A percentile compares a stretch with the other conserved stretches of the same genome.
These are phyloP conservation scores for Plumapathes pennacea DNA, from an alignment of 92 coral and sea anemone species.

Conservation along the genomic window DNA sequence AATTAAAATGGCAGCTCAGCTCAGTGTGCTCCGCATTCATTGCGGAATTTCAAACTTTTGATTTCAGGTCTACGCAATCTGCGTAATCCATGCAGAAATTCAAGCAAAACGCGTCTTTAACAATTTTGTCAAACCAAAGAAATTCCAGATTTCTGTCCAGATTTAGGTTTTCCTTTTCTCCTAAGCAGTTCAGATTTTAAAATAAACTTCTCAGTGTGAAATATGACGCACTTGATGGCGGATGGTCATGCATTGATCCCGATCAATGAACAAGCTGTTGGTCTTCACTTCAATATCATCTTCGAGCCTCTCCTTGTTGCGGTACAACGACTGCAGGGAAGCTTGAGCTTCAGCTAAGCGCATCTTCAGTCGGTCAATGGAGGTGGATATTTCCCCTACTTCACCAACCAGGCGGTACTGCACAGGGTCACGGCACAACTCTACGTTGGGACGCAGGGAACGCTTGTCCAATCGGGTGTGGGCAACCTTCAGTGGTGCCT, in stretches of 20 bases:
- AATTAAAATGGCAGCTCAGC: too few relatives aligned
- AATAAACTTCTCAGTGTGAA: constrained; percentile 83
- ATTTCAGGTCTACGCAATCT: too few relatives aligned
- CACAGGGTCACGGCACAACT: constrained; percentile 92
- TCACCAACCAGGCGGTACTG: constrained; percentile 96
- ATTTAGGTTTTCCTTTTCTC: too few relatives aligned
- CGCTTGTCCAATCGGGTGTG: constrained; percentile 97
- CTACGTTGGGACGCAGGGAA: constrained; percentile 93
- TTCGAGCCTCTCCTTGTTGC: constrained; percentile 87
- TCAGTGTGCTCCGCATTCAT: too few relatives aligned
- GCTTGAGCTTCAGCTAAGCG: constrained; percentile 92
- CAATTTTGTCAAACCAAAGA: too few relatives aligned
- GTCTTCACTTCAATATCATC: constrained; percentile 97
- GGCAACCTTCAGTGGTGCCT: constrained; percentile 93
- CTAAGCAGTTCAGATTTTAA: too few relatives aligned
- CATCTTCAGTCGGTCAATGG: constrained; percentile 91
- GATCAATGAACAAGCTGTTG: constrained; percentile 89
- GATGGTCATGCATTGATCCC: constrained; percentile 93
- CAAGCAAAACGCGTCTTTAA: too few relatives aligned
- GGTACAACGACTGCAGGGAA: constrained; percentile 76
- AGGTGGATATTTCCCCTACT: constrained; percentile 86
- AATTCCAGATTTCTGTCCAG: too few relatives aligned
- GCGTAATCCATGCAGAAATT: too few relatives aligned
- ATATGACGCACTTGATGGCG: constrained; percentile 91
- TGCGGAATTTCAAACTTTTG: too few relatives aligned